A percentile compares a stretch with the other conserved stretches of the same genome.
Evolutionary conservation across 2,888 invertebrate genomes (phyloP).

Genomic region (Mechanitis mazaeus): DNA sequence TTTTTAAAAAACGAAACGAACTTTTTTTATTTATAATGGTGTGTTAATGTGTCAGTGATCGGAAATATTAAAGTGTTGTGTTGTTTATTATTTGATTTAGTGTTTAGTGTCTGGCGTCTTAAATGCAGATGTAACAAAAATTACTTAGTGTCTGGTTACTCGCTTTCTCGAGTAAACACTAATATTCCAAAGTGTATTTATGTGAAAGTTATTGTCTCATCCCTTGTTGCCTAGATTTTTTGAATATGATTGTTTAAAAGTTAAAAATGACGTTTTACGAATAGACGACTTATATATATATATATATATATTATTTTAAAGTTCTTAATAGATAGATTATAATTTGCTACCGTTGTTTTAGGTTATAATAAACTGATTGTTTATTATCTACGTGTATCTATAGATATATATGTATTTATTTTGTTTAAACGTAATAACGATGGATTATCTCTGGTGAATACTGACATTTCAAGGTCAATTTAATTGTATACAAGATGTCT

Average conservation of each 20-base stretch:
- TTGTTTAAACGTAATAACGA: conserved; percentile 17
- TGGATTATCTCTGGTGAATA: conserved; percentile 25
- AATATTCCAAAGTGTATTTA: conserved; percentile 33
- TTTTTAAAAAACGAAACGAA: conserved; percentile 56
- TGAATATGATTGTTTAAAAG: conserved; percentile 12
- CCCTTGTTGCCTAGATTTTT: conserved; percentile 13
- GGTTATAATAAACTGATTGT: neutral
- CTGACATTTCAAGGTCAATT: conserved; percentile 29
- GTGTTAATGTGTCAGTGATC: conserved; percentile 48
- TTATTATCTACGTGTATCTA: neutral
- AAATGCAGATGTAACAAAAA: conserved; percentile 44
- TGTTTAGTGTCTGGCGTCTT: conserved; percentile 36
- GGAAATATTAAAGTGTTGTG: conserved; percentile 40
- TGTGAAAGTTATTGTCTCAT: conserved; percentile 31
- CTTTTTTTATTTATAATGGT: conserved; percentile 50
- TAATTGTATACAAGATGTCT: conserved; percentile 11
- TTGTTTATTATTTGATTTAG: conserved; percentile 17
- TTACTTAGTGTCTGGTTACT: conserved; percentile 42
- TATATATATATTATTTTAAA: neutral
- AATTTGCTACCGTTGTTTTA: neutral
- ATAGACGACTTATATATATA: no score
- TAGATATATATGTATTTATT: conserved; percentile 7
- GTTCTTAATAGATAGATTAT: neutral
- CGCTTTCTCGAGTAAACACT: conserved; percentile 47
- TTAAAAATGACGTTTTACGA: no score